Conservation (phyloP, 1,140 invertebrate species). For the Scaptomyza montana region DNA sequence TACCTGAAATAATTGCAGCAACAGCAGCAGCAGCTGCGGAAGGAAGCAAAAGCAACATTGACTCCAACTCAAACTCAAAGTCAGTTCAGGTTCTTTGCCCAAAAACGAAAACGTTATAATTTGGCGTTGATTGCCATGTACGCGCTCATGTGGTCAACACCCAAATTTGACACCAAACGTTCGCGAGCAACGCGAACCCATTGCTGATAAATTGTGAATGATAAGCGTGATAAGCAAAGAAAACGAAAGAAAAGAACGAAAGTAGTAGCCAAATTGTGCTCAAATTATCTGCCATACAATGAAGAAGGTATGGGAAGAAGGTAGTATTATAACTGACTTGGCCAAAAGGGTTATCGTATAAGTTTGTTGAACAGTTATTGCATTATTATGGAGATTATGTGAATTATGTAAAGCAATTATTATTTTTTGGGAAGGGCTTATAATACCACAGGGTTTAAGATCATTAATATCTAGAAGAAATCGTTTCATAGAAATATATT, state of each 20-base stretch:
- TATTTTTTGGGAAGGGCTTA: constrained; percentile 1
- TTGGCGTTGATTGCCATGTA: constrained; percentile 80
- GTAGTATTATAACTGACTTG: background rate
- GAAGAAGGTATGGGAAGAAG: background rate
- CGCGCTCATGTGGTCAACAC: constrained; percentile 78
- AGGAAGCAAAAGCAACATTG: constrained; percentile 52
- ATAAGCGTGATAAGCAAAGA: constrained; percentile 52
- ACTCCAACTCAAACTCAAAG: background rate
- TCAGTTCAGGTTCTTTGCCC: constrained; percentile 20
- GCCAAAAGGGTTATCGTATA: background rate
- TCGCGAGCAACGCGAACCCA: constrained; percentile 8
- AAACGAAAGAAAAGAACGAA: background rate
- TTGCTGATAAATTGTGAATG: constrained; percentile 64
- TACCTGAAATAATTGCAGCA: constrained; percentile 77
- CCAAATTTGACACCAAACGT: constrained; percentile 75
- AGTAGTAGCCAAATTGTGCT: constrained; percentile 47
- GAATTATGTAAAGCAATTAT: constrained; percentile 34
- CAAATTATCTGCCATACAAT: constrained; percentile 31
- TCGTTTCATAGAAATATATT: no score
- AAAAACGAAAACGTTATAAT: constrained; percentile 59
- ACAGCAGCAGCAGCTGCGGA: constrained; percentile 52
- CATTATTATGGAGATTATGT: constrained; percentile 43
- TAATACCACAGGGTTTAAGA: no score
- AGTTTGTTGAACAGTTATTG: background rate
- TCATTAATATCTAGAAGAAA: no score